Evolutionary conservation across 1,140 invertebrate genomes (phyloP).

Genomic region (Diachasmimorpha longicaudata): DNA sequence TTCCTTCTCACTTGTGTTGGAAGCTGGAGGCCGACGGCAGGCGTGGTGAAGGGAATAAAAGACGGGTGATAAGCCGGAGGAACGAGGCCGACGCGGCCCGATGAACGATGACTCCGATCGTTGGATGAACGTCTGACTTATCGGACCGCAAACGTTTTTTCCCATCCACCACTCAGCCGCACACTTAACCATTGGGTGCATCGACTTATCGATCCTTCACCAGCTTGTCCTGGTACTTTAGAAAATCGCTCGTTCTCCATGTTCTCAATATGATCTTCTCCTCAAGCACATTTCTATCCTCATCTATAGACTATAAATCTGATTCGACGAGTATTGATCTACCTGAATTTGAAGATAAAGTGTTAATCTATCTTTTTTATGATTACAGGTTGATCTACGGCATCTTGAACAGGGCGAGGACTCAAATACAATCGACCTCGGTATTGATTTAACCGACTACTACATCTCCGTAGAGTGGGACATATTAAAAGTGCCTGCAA

Average conservation of each 20-base stretch:
- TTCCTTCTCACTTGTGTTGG: not conserved
- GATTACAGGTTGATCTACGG: conserved; percentile 81
- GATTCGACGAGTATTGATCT: too few species aligned
- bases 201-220: conserved; percentile 13
- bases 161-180: not conserved
- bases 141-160: conserved; percentile 19
- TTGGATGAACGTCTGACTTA: conserved; percentile 22
- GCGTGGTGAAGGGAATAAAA: not conserved
- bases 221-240: not conserved
- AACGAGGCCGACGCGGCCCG: conserved; percentile 2
- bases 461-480: conserved; percentile 99
- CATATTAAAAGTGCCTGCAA: conserved; percentile 87
- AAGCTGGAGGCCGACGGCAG: not conserved
- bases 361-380: not conserved
- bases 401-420: conserved; percentile 83
- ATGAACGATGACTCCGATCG: conserved; percentile 21
- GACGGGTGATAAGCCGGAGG: conserved; percentile 14
- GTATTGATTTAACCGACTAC: conserved; percentile 92
- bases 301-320: too few species aligned
- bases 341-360: too few species aligned
- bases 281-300: too few species aligned
- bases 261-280: not conserved
- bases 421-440: conserved; percentile 82
- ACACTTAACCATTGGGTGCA: not conserved
- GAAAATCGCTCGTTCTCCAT: not conserved